These are phyloP conservation scores for Pterostichus madidus DNA, from an alignment of 2,888 invertebrate genomes.

Conservation along the genomic window DNA sequence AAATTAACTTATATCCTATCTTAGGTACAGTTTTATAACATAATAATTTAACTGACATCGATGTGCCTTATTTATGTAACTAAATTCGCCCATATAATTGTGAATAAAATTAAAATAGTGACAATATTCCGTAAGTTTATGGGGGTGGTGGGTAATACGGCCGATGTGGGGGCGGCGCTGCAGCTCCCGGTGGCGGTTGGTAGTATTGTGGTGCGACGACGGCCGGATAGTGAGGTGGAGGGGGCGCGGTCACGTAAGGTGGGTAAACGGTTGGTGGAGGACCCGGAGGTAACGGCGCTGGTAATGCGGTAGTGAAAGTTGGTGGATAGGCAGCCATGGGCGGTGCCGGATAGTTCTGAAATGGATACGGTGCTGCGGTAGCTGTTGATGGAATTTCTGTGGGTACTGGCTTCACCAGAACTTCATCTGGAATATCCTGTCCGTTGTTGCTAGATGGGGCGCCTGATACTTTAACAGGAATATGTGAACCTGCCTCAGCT, in stretches of 20 bases:
- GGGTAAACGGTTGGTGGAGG: slow-evolving; percentile 74
- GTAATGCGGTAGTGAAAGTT: slow-evolving; percentile 69
- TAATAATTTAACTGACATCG: slow-evolving; percentile 42
- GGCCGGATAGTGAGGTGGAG: slow-evolving; percentile 75
- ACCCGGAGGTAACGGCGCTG: slow-evolving; percentile 72
- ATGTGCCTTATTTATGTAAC: slow-evolving; percentile 66
- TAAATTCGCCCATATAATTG: slow-evolving; percentile 47
- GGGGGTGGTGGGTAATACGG: slow-evolving; percentile 77
- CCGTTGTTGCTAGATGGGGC: slow-evolving; percentile 77
- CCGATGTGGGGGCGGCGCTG: slow-evolving; percentile 74
- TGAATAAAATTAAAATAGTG: slow-evolving; percentile 47
- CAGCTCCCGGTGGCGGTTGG: slow-evolving; percentile 74
- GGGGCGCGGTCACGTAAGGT: slow-evolving; percentile 73
- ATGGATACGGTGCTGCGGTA: slow-evolving; percentile 68
- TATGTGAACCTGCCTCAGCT: slow-evolving; percentile 68
- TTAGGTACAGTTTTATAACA: slow-evolving; percentile 46
- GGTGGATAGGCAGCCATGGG: slow-evolving; percentile 74
- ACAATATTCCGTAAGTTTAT: slow-evolving; percentile 10
- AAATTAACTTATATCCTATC: slow-evolving; percentile 42
- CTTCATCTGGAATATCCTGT: slow-evolving; percentile 77
- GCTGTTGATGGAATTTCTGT: slow-evolving; percentile 54
- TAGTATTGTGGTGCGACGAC: slow-evolving; percentile 77
- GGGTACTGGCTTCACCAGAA: slow-evolving; percentile 61
- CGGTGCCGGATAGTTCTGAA: slow-evolving; percentile 72
- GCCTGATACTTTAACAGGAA: slow-evolving; percentile 69